A percentile compares a stretch with the other conserved stretches of the same genome.
These are phyloP conservation scores for Sphaeridia pumilis DNA, from an alignment of 2,888 invertebrate species.

Conservation along the genomic window DNA sequence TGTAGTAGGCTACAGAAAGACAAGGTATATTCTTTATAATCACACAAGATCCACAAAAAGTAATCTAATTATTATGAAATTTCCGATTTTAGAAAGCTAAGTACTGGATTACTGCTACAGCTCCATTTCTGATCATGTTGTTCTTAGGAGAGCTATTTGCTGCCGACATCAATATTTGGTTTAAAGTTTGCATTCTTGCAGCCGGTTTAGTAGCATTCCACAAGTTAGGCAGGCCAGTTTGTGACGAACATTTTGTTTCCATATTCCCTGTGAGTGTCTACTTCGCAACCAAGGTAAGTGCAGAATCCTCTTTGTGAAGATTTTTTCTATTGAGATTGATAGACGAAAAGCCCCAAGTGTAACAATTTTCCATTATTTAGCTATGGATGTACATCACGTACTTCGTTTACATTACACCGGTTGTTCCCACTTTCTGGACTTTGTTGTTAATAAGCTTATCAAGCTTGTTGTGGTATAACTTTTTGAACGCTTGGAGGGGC, in stretches of 20 bases:
- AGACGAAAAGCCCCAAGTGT: too few species aligned
- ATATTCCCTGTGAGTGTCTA: conserved; percentile 86
- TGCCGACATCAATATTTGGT: conserved; percentile 45
- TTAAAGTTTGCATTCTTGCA: conserved; percentile 54
- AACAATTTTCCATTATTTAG: conserved; percentile 36
- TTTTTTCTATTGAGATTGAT: too few species aligned
- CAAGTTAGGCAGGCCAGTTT: conserved; percentile 61
- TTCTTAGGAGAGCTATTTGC: conserved; percentile 69
- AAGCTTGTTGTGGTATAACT: conserved; percentile 70
- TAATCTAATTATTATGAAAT: conserved; percentile 18
- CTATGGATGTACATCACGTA: conserved; percentile 89
- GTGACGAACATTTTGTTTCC: conserved; percentile 75
- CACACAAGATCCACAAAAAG: too few species aligned
- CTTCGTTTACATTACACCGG: conserved; percentile 48
- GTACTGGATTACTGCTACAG: conserved; percentile 76
- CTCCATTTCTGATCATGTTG: conserved; percentile 82
- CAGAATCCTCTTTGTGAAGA: neutral
- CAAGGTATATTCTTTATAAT: too few species aligned
- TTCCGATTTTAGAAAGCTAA: conserved; percentile 53
- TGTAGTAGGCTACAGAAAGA: conserved; percentile 20
- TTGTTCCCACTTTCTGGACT: conserved; percentile 40
- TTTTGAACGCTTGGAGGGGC: conserved; percentile 78
- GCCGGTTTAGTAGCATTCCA: conserved; percentile 59
- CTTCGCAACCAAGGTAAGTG: conserved; percentile 68
- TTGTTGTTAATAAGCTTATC: conserved; percentile 57